Base-by-base conservation (phyloP, 2,797 vertebrate genomes). In the Echeneis naucrates region DNA sequence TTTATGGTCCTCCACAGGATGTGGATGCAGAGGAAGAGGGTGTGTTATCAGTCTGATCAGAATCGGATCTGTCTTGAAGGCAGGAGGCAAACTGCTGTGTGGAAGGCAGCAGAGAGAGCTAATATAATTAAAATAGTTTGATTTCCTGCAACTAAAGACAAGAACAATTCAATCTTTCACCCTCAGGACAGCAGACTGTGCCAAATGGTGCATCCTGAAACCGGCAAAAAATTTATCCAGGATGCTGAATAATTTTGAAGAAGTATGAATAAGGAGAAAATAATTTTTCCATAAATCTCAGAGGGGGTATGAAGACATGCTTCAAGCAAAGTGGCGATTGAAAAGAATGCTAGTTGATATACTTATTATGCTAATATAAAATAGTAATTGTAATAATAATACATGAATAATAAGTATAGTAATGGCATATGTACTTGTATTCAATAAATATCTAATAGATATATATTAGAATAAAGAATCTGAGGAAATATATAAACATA, bases 141-240 rank as follows among this genome's bases (percentile, higher is more conserved):
- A 42, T 42, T 53, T 55, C 19, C 13, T 44, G 38, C 23, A 13
- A 38, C 16, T 40, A 11, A 17, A 23, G 37, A 42, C 19, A 11
- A 44, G 63, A 32, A 42, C 30, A 57, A 47, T 16, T 52, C 8
- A n/a, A 37, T 56, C n/a, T 58, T 14, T 58, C 55, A 58, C 23
- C 23, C 14, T 26, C 23, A 40, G 16, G 56, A 42, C 16, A 30
- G 24, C 4, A 17, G 8, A 40, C 5, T 19, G 38, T 27, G 38
- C 19, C 16, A 24, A 7, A 30, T 27, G 33, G 21, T 37, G 45
- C 32, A 16, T 24, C 55, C 11, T 24, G 16, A 56, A 56, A 38
- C n/a, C 59, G 35, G 21, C 21, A 9, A 9, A 5, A n/a, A 53
- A 40, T 21, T 21, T 42, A 2, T 53, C 35, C 33, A 64, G 4